Conservation (phyloP, 2,888 invertebrate genomes). For the Cistogaster globosa region DNA sequence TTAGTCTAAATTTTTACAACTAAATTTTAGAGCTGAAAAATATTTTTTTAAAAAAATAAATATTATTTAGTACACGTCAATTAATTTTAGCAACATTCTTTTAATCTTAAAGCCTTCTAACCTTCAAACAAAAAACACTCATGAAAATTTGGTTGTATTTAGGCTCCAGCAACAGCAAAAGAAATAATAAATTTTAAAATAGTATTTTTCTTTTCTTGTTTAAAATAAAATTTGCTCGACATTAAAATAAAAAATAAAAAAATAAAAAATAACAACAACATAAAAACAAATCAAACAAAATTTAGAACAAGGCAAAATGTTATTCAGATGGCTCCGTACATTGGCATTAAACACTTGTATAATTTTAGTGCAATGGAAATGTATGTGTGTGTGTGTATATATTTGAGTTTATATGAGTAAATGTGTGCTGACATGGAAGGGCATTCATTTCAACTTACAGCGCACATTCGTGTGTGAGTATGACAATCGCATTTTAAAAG, state of each 20-base stretch:
- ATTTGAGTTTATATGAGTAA: constrained; percentile 3
- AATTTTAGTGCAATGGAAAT: constrained; percentile 1
- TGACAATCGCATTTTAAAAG: constrained; percentile 30
- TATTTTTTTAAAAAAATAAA: too few relatives aligned
- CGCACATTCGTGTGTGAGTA: constrained; percentile 18
- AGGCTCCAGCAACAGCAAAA: constrained; percentile 35
- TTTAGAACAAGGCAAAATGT: constrained; percentile 64
- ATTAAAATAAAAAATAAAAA: constrained; percentile 17
- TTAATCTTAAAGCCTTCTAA: constrained; percentile 2
- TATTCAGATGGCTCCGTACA: constrained; percentile 55
- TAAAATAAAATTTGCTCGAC: constrained; percentile 18
- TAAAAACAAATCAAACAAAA: constrained; percentile 6
- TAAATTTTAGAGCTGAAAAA: too few relatives aligned
- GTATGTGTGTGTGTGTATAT: background rate
- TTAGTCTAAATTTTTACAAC: too few relatives aligned
- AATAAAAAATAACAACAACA: too few relatives aligned
- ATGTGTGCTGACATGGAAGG: constrained; percentile 50
- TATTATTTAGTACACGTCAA: too few relatives aligned
- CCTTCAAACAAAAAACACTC: constrained; percentile 35
- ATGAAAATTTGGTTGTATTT: constrained; percentile 5
- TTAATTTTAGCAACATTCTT: too few relatives aligned
- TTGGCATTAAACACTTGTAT: constrained; percentile 37
- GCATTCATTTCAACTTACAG: constrained; percentile 25
- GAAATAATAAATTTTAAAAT: constrained; percentile 9
- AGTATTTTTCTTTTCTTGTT: background rate